Base-by-base conservation (phyloP, 2,113 vertebrate species). In the Pelobates fuscus region DNA sequence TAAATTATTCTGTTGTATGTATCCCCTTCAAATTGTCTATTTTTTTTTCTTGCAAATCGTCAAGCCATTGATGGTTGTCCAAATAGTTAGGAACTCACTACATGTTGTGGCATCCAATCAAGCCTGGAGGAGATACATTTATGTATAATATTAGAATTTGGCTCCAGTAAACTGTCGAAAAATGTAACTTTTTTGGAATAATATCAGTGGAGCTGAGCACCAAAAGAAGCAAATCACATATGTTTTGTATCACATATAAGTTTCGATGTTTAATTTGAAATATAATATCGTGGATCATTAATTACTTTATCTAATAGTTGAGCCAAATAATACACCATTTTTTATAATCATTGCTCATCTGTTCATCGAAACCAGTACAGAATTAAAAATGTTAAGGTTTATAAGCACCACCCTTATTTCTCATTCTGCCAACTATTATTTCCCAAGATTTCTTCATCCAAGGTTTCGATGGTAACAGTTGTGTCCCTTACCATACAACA, bases 171-270 rank as follows among this genome's bases (percentile, higher is more conserved):
- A 37, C 43, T 71, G 69, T 71, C 57, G 46, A 62, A 25, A 26
- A 71, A 17, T 71, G 43, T 58, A 61, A 71, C 41, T 46, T 71
- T 71, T 71, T 71, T 37, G 58, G 37, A 60, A 46, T 5, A n/a
- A n/a, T 44, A 20, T 14, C 41, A 71, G 69, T 71, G 58, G 43
- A 58, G 46, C 59, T 62, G 60, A 71, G 41, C 69, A 46, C 43
- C 43, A 62, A 8, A 70, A 58, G 30, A 49, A 71, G 59, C 55
- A 43, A 71, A 71, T 21, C 43, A 49, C 69, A 71, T 46, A 46
- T 62, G 69, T 41, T 71, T 49, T 32, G 18, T 52, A 52, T 52
- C 46, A 15, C 17, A 14, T 52, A 52, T 52, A 14, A 52, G 18
- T 15, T 52, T 52, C 58, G 20, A 61, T 46, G 44, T 71, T 58